Percentiles rank a stretch among this genome's conserved stretches.
Evolutionary conservation across 2,888 invertebrate species (phyloP).

Genomic region (Thera obeliscata): DNA sequence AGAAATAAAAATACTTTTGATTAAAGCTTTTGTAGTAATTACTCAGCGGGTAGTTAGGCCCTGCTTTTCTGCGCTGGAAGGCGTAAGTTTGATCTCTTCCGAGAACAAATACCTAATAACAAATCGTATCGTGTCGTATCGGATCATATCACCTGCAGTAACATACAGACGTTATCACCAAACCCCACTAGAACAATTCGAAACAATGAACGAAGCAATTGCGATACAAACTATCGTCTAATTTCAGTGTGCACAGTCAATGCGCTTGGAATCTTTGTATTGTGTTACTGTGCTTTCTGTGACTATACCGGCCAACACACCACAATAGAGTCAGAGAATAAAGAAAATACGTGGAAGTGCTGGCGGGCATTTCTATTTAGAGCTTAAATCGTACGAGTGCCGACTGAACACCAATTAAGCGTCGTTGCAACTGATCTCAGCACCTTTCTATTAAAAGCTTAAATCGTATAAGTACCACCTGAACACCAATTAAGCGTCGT

Average conservation of each 20-base stretch:
- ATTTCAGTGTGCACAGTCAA: conserved; percentile 31
- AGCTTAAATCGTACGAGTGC: background rate
- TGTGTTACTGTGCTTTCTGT: conserved; percentile 11
- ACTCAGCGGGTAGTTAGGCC: no score
- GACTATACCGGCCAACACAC: conserved; percentile 12
- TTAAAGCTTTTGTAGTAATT: no score
- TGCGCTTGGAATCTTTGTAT: conserved; percentile 19
- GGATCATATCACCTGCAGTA: background rate
- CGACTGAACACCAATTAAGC: conserved; percentile 4
- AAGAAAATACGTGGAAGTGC: conserved; percentile 17
- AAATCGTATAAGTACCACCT: background rate
- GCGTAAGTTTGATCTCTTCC: no score
- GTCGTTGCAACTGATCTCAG: background rate
- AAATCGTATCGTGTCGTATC: background rate
- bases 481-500: conserved; percentile 3
- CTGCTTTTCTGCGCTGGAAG: no score
- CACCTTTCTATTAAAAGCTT: background rate
- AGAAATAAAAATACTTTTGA: no score
- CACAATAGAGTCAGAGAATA: conserved; percentile 25
- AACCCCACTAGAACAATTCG: conserved; percentile 16
- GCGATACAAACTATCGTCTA: conserved; percentile 27
- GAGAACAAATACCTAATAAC: no score
- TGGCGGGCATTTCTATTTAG: conserved; percentile 8
- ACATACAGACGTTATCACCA: conserved; percentile 7
- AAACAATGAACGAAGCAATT: conserved; percentile 22